Conservation (phyloP, 2,113 vertebrate species). For the Rissa tridactyla region DNA sequence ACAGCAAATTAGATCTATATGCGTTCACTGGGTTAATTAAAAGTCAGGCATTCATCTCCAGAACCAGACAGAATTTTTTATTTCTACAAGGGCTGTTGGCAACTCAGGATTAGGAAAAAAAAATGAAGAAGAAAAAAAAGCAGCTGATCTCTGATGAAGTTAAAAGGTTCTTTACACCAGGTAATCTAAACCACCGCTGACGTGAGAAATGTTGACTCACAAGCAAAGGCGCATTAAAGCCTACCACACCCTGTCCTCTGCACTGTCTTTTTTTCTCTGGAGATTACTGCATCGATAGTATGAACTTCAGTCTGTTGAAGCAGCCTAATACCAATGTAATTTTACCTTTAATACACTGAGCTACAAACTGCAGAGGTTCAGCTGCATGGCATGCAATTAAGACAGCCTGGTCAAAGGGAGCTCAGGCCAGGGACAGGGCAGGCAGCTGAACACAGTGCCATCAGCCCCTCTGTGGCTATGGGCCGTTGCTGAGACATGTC, state of each 20-base stretch:
- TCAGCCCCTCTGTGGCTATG: neutral
- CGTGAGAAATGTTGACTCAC: neutral
- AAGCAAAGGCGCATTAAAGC: neutral
- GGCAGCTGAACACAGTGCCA: neutral
- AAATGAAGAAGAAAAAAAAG: neutral
- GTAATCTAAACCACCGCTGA: neutral
- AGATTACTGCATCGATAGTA: neutral
- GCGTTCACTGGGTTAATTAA: conserved; percentile 37
- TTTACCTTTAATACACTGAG: neutral
- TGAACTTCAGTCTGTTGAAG: neutral
- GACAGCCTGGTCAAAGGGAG: too few species aligned
- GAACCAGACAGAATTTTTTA: conserved; percentile 31
- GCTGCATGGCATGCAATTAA: neutral
- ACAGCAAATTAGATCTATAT: conserved; percentile 36
- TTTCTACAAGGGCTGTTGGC: neutral
- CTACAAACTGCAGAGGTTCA: neutral
- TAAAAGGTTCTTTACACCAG: neutral
- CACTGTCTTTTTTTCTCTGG: neutral
- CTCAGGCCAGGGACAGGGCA: neutral
- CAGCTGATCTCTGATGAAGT: neutral
- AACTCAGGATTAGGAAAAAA: neutral
- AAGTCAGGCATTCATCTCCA: conserved; percentile 5
- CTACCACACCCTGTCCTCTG: neutral
- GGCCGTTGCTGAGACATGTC: neutral
- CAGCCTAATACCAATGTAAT: neutral